These are phyloP conservation scores for Gymnocephalus cernua DNA, from an alignment of 2,113 vertebrate species.

Conservation along the genomic window DNA sequence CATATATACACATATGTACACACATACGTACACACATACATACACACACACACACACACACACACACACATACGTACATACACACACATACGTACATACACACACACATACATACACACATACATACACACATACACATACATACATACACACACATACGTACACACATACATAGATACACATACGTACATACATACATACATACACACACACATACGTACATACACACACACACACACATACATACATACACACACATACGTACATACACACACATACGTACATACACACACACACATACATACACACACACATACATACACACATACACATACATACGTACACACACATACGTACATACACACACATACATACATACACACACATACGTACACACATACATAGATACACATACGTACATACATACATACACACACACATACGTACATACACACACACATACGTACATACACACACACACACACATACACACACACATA, in stretches of 20 bases:
- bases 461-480: constrained; percentile 2
- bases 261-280: constrained; percentile 6
- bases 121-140: constrained; percentile 3
- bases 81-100: background rate
- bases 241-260: background rate
- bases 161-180: background rate
- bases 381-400: background rate
- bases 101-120: constrained; percentile 7
- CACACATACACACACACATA: background rate
- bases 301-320: background rate
- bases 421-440: constrained; percentile 10
- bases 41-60: background rate
- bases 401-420: too few species aligned
- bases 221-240: constrained; percentile 9
- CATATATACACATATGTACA: too few species aligned
- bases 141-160: constrained; percentile 8
- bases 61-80: too few species aligned
- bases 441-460: background rate
- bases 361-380: constrained; percentile 8
- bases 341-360: constrained; percentile 18
- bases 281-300: background rate
- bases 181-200: background rate
- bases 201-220: too few species aligned
- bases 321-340: too few species aligned
- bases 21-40: background rate